Evolutionary conservation across 2,888 invertebrate species (phyloP), one percentile per base, ranked within the genome.

Genomic region (Hyposoter didymator): DNA sequence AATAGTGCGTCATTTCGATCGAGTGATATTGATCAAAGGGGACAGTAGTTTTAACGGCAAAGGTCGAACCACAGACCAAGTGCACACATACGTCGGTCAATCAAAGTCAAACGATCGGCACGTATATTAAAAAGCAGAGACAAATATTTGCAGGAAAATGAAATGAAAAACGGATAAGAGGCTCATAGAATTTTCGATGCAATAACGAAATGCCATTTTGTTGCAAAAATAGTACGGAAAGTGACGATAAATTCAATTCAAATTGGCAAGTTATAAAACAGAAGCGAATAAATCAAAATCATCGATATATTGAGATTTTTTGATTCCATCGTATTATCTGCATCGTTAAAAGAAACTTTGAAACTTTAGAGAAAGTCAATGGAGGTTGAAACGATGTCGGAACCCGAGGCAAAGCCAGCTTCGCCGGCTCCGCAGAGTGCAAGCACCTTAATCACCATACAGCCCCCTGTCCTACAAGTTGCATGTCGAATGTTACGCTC

Each of bases 401-500:
- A 93, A 84, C 88, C 88, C 32, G 91, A 92, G 78, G 81, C 89
- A 4, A 92, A 92, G 55, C 85, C 90, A 67, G 89, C 91, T 8
- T 90, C 91, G 32, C 89, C 91, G 49, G 89, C 89, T 64, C 90
- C 91, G 8, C 73, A 87, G 22, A 87, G 84, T n/a, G 87, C 84
- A 14, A 88, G 87, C 62, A 88, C 89, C 22, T 84, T 90, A 59
- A 88, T 90, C 19, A 87, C 87, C 10, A 89, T 91, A 35, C 95
- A 95, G 88, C 94, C 95, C 64, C 95, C 95, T 12, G 94, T 94
- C 17, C 91, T 95, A 87, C 94, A 94, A 88, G 95, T 95, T 70
- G 92, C 95, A 88, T 95, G 96, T 91, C 96, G 96, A 84, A 96
- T 96, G 94, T 93, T 96, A 86, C 95, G 97, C 75, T 97, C 97